Evolutionary conservation across 2,888 invertebrate genomes (phyloP), one percentile per base, ranked within the genome.

Genomic region (Oscheius myriophilus): DNA sequence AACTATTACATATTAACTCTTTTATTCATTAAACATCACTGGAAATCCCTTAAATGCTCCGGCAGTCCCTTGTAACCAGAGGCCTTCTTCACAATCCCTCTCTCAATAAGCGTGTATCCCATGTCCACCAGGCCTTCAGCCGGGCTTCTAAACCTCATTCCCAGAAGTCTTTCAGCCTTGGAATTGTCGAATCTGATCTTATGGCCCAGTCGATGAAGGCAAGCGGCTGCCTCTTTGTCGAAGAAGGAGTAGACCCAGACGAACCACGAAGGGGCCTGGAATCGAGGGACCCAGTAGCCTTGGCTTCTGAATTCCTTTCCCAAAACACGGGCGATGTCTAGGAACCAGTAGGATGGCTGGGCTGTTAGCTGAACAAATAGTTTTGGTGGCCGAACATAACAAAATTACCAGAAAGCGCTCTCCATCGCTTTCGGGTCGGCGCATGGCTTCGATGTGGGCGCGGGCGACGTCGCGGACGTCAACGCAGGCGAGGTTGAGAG

Each of bases 401-500:
- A 16, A 23, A 46, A 14, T 42, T 68, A 77, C 73, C 63, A 86
- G 67, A 72, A 89, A 88, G 43, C 89, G 86, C 61, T 87, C 75
- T 82, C 88, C 88, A 71, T 87, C 88, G 43, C 89, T 88, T 70
- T 88, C 88, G 7, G 87, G 84, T 43, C 85, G 71, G 4, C 86
- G 54, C 87, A 90, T 88, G 53, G 89, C 89, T 80, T 88, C 87
- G 63, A 89, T 83, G 81, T 90, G 89, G 1, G 89, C 89, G 16
- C 70, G 54, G 21, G 89, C 89, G 2, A 90, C 90, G 81, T 90
- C 90, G 52, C 90, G 82, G 2, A 90, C 90, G 82, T 90, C 90
- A 68, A 88, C 88, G 42, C 89, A 75, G 12, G 87, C 85, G 74
- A 89, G 58, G 66, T 76, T 87, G 45, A 89, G 83, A 67, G 87